Percentiles rank a stretch among this genome's conserved stretches.
phyloP scores from a whole-genome alignment of 2,797 vertebrate genomes.

The Notamacropus eugenii region DNA sequence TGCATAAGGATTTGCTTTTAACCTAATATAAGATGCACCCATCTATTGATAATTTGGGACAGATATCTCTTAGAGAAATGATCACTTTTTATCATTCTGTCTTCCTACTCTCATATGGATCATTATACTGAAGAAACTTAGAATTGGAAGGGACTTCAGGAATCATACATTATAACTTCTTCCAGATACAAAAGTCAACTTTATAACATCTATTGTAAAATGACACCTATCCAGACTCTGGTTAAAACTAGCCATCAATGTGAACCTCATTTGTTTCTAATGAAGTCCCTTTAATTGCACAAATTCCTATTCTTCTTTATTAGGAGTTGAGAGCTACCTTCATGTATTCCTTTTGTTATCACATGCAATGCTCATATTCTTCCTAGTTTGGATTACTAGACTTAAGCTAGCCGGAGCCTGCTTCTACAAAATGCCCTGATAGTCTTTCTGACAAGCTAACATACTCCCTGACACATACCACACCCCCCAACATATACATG shows the following conservation, averaged over 20 bases:
- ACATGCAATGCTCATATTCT: not conserved
- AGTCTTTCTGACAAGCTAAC: not conserved
- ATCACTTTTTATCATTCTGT: too few relatives aligned
- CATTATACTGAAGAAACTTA: too few relatives aligned
- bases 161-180: too few relatives aligned
- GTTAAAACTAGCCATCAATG: not conserved
- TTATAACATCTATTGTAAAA: not conserved
- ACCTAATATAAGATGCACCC: too few relatives aligned
- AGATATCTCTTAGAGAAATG: too few relatives aligned
- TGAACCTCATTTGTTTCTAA: not conserved
- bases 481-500: not conserved
- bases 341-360: not conserved
- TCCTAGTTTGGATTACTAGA: not conserved
- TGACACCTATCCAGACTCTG: not conserved
- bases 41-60: too few relatives aligned
- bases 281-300: not conserved
- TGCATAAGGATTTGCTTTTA: too few relatives aligned
- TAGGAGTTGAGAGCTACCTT: not conserved
- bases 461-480: accelerated
- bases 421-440: not conserved
- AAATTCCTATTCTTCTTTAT: not conserved
- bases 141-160: too few relatives aligned
- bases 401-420: not conserved
- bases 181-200: not conserved
- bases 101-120: too few relatives aligned